Percentiles rank a stretch among this genome's conserved stretches.
phyloP scores from a whole-genome alignment of 1,140 invertebrate species.

The Papilio aristodemus region DNA sequence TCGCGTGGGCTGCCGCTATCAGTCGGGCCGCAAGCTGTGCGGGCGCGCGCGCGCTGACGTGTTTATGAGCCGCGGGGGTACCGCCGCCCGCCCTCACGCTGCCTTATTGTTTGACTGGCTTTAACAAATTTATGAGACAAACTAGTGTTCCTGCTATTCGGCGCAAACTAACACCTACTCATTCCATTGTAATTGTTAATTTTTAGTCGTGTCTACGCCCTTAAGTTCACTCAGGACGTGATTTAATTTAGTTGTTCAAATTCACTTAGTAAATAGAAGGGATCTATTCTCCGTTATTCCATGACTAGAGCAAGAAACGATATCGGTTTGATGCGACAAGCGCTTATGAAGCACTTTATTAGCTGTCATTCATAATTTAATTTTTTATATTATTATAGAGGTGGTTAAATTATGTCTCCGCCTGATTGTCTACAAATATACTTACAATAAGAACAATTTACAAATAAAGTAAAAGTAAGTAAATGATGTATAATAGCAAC shows the following conservation, averaged over 20 bases:
- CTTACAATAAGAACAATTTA: too few relatives aligned
- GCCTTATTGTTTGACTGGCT: conserved; percentile 74
- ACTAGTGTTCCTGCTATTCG: conserved; percentile 43
- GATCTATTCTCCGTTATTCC: too few relatives aligned
- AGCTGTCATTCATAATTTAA: too few relatives aligned
- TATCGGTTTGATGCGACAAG: too few relatives aligned
- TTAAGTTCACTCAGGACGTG: not conserved
- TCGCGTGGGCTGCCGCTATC: conserved; percentile 51
- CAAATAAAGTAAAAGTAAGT: too few relatives aligned
- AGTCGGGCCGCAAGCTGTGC: conserved; percentile 59
- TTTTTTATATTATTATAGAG: too few relatives aligned
- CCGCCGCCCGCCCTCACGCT: conserved; percentile 65
- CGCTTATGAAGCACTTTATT: too few relatives aligned
- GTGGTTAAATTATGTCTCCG: too few relatives aligned
- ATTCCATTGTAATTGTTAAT: conserved; percentile 39
- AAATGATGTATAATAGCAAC: too few relatives aligned
- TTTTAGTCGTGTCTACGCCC: conserved; percentile 4
- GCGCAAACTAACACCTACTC: conserved; percentile 54
- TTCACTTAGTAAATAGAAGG: not conserved
- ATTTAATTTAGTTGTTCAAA: not conserved
- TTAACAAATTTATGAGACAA: conserved; percentile 67
- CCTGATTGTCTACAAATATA: too few relatives aligned
- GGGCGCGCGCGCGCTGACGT: conserved; percentile 65
- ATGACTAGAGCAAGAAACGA: too few relatives aligned
- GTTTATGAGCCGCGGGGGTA: conserved; percentile 62